Base-by-base conservation (phyloP, 2,797 vertebrate species). In the Sitta carolinensis region DNA sequence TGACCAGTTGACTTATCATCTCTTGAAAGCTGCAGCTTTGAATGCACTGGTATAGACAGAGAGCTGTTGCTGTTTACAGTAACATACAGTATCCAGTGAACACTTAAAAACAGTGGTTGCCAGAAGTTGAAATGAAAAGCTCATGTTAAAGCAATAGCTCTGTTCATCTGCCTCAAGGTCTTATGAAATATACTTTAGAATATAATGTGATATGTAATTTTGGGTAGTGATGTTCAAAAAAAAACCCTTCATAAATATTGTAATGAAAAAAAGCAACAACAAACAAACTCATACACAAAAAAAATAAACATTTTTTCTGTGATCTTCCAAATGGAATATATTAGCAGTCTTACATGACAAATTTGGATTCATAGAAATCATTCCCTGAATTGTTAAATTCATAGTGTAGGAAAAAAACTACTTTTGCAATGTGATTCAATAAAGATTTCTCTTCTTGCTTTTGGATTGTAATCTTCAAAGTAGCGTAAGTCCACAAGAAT, bases 231-330 rank as follows among this genome's bases (percentile, higher is more conserved):
- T 78, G 36, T 59, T 30, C 2, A 42, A 67, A 66, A 40, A 74
- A 57, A n/a, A 6, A 5, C 4, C 0, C 19, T 58, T 72, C 1
- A 38, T 63, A 77, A 93, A 58, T 84, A 70, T 1, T 0, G 3
- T 45, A 27, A 62, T 52, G 45, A 1, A 13, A 52, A 62, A 81
- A 63, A 12, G 16, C 26, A 42, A 29, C 8, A 23, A 18, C 15
- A n/a, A 77, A 25, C 48, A 58, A 68, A 74, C 16, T 27, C 7
- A 26, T 47, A 20, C 5, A 17, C 6, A 18, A 14, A 55, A 27
- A 72, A 61, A 19, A 52, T 5, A 15, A 2, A 16, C 29, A 22
- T 7, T 25, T 62, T 36, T 36, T 7, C 16, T 76, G 7, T 55
- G 22, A 16, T 79, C 23, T 67, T 85, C 23, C 14, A 29, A 5